A percentile compares a stretch with the other conserved stretches of the same genome.
Evolutionary conservation across 2,888 invertebrate genomes (phyloP).

Genomic region (Metellina segmentata): DNA sequence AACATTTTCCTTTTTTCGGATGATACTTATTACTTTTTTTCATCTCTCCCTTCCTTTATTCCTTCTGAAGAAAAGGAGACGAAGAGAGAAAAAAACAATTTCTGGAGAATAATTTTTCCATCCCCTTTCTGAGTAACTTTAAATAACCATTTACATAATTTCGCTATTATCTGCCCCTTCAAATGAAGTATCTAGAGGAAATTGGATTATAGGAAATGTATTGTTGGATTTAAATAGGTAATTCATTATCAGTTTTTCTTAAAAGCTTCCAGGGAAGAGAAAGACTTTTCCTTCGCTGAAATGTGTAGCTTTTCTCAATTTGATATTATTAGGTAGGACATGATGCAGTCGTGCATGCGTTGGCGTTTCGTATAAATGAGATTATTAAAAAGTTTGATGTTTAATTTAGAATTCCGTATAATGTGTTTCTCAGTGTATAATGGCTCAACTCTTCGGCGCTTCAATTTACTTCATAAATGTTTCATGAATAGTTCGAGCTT

Average conservation of each 20-base stretch:
- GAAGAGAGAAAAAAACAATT: slow-evolving; percentile 4
- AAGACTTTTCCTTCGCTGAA: not conserved
- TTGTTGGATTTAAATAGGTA: slow-evolving; percentile 53
- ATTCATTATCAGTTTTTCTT: slow-evolving; percentile 36
- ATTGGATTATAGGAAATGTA: slow-evolving; percentile 47
- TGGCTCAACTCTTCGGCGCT: too few species aligned
- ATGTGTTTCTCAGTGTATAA: not conserved
- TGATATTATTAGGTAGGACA: not conserved
- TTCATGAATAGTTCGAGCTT: too few species aligned
- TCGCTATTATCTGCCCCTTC: slow-evolving; percentile 42
- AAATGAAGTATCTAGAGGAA: slow-evolving; percentile 34
- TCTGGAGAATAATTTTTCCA: slow-evolving; percentile 35
- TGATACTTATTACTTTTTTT: not conserved
- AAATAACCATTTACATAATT: slow-evolving; percentile 57
- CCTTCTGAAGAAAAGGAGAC: not conserved
- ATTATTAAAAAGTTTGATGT: not conserved
- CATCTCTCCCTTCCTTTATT: not conserved
- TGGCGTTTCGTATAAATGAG: not conserved
- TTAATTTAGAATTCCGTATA: not conserved
- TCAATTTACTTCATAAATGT: too few species aligned
- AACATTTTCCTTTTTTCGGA: slow-evolving; percentile 34
- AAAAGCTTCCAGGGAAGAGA: not conserved
- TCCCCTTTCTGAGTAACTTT: slow-evolving; percentile 32
- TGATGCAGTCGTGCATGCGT: not conserved
- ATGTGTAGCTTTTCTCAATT: not conserved